Evolutionary conservation across 2,888 invertebrate species (phyloP), one percentile per base, ranked within the genome.

Genomic region (Scelioninae gen. 2): DNA sequence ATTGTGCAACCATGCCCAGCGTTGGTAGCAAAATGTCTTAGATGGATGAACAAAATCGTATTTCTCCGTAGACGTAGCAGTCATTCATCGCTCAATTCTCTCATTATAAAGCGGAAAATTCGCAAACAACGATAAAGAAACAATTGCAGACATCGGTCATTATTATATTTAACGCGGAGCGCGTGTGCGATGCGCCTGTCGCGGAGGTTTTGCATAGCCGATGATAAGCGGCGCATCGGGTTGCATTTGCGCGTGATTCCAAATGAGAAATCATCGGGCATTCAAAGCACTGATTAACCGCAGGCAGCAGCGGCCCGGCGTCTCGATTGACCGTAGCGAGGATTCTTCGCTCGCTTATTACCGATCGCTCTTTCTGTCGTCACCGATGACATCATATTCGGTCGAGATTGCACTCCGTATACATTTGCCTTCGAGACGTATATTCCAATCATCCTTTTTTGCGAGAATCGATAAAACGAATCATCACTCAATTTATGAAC

Each of bases 351-450:
- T 70, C 45, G 60, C 53, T 63, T 48, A 70, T 33, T 46, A 63
- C 69, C 35, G 48, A 55, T 53, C 53, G 68, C 31, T 35, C 53
- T 60, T 52, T 15, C 63, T 58, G 63, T 50, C 70, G 70, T 70
- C 70, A 57, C 63, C 43, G 50, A 70, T 70, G 70, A 70, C 63
- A 70, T 70, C 70, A 70, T 50, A 41, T 18, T 64, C 22, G 5
- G 39, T 15, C 10, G 53, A 52, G 16, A 50, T 52, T 53, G 52
- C 33, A 15, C 57, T 18, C 15, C 41, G 28, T 60, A 31, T 33
- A 55, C 39, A n/a, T n/a, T 46, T 28, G 33, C 28, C 25, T 9
- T 15, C 22, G 19, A 22, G 39, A 45, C 52, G 55, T 53, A 69
- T 53, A 61, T 61, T 37, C 60, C 11, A 37, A 18, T 55, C 33